Percentiles rank a stretch among this genome's conserved stretches.
Conservation (phyloP, 2,888 invertebrate species). For the Rotaria magnacalcarata region DNA sequence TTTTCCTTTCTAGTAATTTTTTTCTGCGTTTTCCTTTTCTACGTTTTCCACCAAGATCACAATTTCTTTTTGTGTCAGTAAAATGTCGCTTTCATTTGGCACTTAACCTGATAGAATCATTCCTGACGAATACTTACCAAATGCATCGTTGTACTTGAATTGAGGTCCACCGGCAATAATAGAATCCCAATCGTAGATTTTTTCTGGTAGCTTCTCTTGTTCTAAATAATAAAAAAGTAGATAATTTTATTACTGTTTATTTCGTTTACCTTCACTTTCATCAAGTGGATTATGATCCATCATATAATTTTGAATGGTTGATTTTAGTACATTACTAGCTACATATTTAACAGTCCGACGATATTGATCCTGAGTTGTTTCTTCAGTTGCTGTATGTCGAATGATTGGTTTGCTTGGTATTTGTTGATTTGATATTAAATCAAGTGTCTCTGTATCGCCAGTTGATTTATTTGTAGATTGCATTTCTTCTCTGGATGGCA, state of each 20-base stretch:
- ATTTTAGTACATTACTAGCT: neutral
- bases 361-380: neutral
- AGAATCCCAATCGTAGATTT: neutral
- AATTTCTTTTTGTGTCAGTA: too few relatives aligned
- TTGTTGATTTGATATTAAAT: too few relatives aligned
- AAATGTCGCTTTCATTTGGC: too few relatives aligned
- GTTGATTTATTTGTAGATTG: neutral
- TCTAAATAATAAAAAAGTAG: neutral
- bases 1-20: too few relatives aligned
- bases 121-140: neutral
- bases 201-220: neutral
- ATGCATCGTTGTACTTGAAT: neutral
- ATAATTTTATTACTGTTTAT: neutral
- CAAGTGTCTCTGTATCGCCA: too few relatives aligned
- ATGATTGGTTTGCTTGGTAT: neutral
- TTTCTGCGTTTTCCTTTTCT: too few relatives aligned
- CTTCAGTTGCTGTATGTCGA: constrained; percentile 7
- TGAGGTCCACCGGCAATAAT: neutral
- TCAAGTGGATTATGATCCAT: constrained; percentile 16
- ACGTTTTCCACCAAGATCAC: too few relatives aligned
- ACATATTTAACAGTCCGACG: neutral
- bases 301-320: neutral
- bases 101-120: too few relatives aligned
- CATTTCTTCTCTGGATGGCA: neutral
- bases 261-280: neutral